These are phyloP conservation scores for Enchytraeus crypticus DNA, from an alignment of 2,888 invertebrate genomes.

Conservation along the genomic window DNA sequence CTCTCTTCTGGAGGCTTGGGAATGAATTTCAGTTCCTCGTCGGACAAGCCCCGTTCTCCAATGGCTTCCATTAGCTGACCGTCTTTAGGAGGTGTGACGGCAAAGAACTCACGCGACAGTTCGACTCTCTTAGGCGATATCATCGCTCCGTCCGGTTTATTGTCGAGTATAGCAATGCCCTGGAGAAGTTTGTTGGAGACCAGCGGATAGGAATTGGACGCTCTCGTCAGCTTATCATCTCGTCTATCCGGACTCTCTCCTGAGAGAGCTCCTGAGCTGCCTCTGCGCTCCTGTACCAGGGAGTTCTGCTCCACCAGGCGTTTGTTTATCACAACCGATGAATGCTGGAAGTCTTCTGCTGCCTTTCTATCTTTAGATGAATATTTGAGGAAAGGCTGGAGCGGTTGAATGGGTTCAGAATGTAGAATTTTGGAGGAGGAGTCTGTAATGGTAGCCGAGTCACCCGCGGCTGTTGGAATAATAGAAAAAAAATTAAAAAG, in stretches of 20 bases:
- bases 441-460: too few species aligned
- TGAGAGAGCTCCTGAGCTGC: not conserved
- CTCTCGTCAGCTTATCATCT: not conserved
- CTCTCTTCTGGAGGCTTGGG: slow-evolving; percentile 10
- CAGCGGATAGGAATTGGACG: not conserved
- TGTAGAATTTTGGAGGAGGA: too few species aligned
- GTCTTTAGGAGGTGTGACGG: not conserved
- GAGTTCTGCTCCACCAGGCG: not conserved
- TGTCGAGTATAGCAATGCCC: not conserved
- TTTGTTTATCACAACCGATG: not conserved
- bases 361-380: too few species aligned
- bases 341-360: not conserved
- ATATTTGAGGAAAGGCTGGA: too few species aligned
- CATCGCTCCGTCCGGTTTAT: not conserved
- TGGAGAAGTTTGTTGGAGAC: not conserved
- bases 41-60: not conserved
- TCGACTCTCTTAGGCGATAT: not conserved
- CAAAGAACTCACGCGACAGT: not conserved
- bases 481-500: too few species aligned
- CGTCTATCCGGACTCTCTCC: not conserved
- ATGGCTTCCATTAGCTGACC: not conserved
- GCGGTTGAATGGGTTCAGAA: too few species aligned
- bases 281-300: not conserved
- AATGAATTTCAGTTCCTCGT: not conserved
- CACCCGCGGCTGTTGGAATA: too few species aligned